A percentile compares a stretch with the other conserved stretches of the same genome.
These are phyloP conservation scores for Oligia latruncula DNA, from an alignment of 2,888 invertebrate species.

Conservation along the genomic window DNA sequence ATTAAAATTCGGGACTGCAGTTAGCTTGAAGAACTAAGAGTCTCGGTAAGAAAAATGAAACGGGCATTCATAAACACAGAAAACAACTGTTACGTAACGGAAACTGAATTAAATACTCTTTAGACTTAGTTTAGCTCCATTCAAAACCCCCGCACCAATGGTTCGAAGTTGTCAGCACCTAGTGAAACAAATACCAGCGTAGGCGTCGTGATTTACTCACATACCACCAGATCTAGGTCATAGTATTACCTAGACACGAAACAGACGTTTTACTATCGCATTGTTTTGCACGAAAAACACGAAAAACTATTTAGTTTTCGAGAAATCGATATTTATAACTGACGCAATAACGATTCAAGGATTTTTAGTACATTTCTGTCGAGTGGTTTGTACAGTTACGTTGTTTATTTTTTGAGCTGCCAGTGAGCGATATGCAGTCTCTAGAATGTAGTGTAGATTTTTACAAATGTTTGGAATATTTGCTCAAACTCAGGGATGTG, in stretches of 20 bases:
- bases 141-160: constrained; percentile 15
- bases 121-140: constrained; percentile 2
- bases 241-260: constrained; percentile 47
- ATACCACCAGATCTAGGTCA: constrained; percentile 44
- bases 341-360: constrained; percentile 36
- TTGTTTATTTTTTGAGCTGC: constrained; percentile 41
- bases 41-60: too few species aligned
- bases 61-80: neutral
- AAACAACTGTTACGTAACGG: constrained; percentile 6
- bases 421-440: constrained; percentile 29
- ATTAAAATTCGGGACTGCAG: neutral
- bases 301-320: constrained; percentile 21
- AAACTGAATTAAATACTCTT: constrained; percentile 18
- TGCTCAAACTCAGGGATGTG: constrained; percentile 18
- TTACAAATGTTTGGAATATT: constrained; percentile 41
- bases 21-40: neutral
- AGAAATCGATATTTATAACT: constrained; percentile 19
- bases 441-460: constrained; percentile 34
- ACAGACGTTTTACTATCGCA: constrained; percentile 41
- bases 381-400: constrained; percentile 25
- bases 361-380: constrained; percentile 22
- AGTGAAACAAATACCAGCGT: constrained; percentile 32
- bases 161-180: constrained; percentile 40
- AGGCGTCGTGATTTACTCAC: constrained; percentile 45
- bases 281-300: constrained; percentile 25